Evolutionary conservation across 2,888 invertebrate species (phyloP).

Genomic region (Branchellion lobata): DNA sequence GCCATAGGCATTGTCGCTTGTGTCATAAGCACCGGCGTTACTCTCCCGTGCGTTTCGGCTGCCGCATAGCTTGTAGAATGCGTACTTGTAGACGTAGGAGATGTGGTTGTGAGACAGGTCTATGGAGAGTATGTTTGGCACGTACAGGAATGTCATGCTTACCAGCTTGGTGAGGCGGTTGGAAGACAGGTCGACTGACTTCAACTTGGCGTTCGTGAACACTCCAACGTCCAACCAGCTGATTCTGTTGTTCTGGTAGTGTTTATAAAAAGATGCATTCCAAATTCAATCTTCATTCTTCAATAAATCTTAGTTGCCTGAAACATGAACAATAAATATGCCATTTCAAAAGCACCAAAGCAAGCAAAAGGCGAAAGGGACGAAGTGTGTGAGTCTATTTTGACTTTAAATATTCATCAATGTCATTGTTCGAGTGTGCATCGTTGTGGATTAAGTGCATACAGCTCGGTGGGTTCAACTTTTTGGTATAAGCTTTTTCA

Average conservation of each 20-base stretch:
- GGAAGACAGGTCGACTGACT: constrained; percentile 47
- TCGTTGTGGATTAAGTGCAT: no score
- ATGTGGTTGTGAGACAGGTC: constrained; percentile 50
- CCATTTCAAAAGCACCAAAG: no score
- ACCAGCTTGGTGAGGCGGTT: constrained; percentile 50
- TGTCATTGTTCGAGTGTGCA: no score
- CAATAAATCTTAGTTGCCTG: not conserved
- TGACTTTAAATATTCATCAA: no score
- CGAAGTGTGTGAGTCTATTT: no score
- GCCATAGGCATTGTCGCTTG: no score
- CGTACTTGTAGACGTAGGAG: constrained; percentile 51
- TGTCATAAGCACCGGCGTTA: no score
- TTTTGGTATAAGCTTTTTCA: no score
- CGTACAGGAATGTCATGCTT: constrained; percentile 52
- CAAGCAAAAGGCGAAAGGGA: no score
- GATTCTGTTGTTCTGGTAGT: constrained; percentile 48
- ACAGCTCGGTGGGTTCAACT: no score
- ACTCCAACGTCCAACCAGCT: constrained; percentile 52
- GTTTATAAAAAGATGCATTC: constrained; percentile 11
- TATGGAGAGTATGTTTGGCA: constrained; percentile 46
- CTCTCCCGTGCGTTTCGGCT: not conserved
- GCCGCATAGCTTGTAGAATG: constrained; percentile 51
- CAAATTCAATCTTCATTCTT: not conserved
- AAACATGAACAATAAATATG: not conserved
- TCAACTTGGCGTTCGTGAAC: constrained; percentile 49